phyloP scores from a whole-genome alignment of 2,888 invertebrate genomes.

The Noctua janthe region DNA sequence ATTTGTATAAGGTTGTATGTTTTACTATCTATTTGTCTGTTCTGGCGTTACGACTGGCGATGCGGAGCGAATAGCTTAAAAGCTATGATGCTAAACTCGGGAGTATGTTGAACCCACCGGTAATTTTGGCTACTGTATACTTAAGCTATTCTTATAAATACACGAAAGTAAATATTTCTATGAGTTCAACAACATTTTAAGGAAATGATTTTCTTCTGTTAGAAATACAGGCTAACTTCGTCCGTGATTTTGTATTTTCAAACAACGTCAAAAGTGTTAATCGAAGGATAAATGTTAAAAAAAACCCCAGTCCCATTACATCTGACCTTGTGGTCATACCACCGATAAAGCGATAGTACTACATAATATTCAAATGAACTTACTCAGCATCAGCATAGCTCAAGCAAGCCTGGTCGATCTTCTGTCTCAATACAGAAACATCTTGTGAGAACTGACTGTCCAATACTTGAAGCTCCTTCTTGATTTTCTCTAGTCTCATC shows the following conservation, averaged over 20 bases:
- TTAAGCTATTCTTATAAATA: neutral
- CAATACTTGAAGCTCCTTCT: constrained; percentile 91
- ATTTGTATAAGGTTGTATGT: neutral
- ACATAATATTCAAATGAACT: constrained; percentile 74
- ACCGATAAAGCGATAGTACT: neutral
- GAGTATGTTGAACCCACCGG: neutral
- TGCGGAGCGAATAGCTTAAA: neutral
- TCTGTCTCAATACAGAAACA: constrained; percentile 93
- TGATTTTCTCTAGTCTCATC: constrained; percentile 91
- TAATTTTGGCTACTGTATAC: neutral
- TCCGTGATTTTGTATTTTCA: constrained; percentile 1
- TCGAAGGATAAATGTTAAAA: constrained; percentile 3
- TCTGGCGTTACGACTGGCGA: neutral
- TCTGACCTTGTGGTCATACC: neutral
- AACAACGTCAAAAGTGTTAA: constrained; percentile 10
- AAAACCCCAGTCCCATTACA: constrained; percentile 6
- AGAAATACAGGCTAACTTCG: neutral
- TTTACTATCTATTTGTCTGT: neutral
- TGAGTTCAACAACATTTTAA: constrained; percentile 13
- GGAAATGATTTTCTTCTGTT: neutral
- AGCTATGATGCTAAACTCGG: neutral
- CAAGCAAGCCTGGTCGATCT: constrained; percentile 94
- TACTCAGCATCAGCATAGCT: constrained; percentile 94
- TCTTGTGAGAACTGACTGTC: constrained; percentile 93
- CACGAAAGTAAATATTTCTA: neutral